Evolutionary conservation across 2,797 vertebrate species (phyloP), one percentile per base, ranked within the genome.

Genomic region (Sciurus vulgaris): DNA sequence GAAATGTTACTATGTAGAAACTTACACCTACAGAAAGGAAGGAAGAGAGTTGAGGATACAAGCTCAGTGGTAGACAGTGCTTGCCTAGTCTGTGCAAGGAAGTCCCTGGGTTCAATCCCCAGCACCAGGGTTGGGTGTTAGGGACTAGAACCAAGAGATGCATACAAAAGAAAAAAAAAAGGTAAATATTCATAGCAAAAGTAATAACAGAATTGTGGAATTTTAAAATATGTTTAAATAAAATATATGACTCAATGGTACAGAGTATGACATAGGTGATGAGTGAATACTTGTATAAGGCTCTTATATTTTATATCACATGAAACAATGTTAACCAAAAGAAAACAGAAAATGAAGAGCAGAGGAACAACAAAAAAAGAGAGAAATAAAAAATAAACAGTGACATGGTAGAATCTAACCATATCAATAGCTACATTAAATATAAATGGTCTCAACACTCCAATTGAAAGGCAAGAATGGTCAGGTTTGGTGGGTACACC

Each of bases 241-340:
- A 93, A 79, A 81, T 69, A 10, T 24, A 93, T 59, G n/a, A 41
- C 12, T 24, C n/a, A 61, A 35, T 20, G 85, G 47, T 56, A 89
- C 35, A 86, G 20, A 95, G 17, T 9, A 41, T 74, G 91, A 65
- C 56, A 38, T 3, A 30, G 56, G 9, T 26, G 56, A 22, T 83
- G 12, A 95, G 67, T 63, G 51, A 38, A 69, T 17, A 81, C 28
- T 51, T 95, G 69, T 86, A 5, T 67, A 69, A 67, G 30, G 17
- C 30, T 83, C 49, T 90, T 96, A 86, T 9, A 82, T 76, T 93
- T 81, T 76, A 82, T 5, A 84, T n/a, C 63, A 92, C 22, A 67
- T 49, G 41, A 59, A 26, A 84, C 17, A 83, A 35, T 18, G 79
- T 26, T 84, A 84, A 94, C 22, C 63, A 78, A 78, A 70, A 90